Evolutionary conservation across 2,113 vertebrate genomes (phyloP), one percentile per base, ranked within the genome.

Genomic region (Pavo muticus): DNA sequence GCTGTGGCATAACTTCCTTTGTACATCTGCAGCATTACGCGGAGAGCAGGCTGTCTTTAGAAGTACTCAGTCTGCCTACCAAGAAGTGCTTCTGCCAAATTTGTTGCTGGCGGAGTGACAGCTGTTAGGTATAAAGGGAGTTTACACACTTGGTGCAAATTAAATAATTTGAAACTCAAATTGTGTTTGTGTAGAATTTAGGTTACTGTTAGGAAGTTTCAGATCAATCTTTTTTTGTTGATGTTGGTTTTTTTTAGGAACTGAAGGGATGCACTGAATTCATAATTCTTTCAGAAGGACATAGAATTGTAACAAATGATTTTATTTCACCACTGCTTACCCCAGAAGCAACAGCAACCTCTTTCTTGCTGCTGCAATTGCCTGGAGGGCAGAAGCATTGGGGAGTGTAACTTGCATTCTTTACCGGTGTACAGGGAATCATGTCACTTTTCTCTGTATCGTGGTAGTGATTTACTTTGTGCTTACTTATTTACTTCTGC

Each of bases 261-360:
- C 25, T 25, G 30, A 87, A 40, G 68, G 42, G 11, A 10, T 19
- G n/a, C 29, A 14, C 27, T 50, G 48, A 60, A 60, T 83, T 59
- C 67, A 2, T 85, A 67, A 17, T 88, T 67, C 50, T 88, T 30
- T 44, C 25, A 78, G 71, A 48, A 89, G 30, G 71, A 64, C 30
- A 8, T 3, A 45, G 76, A 71, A 37, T 37, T 83, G 29, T 54
- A 69, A 29, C 35, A 30, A 73, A 90, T 84, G 2, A 1, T 63
- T 93, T 72, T 47, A 56, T 87, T 90, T 72, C 84, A 32, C 68
- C 27, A 93, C 85, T 75, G 35, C 74, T 78, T 94, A 52, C 30
- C 12, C 25, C 27, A 56, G 68, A 76, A 77, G 56, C 56, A 76
- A 61, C 59, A 63, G 48, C 52, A 78, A 24, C 1, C 0, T 82